Evolutionary conservation across 2,797 vertebrate species (phyloP), one percentile per base, ranked within the genome.

Genomic region (Microchirus variegatus): DNA sequence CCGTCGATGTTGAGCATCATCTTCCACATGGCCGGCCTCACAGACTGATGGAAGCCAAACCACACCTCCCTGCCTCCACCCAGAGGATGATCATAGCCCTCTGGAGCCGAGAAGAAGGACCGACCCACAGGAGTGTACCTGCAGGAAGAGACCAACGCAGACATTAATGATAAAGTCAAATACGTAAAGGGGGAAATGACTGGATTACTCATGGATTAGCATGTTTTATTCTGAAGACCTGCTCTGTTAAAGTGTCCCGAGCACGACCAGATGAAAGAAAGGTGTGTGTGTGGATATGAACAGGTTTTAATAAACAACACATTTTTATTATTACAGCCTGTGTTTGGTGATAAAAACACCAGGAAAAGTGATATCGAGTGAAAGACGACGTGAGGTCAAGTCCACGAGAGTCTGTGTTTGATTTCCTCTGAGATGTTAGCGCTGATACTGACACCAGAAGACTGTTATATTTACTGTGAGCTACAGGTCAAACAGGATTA

Each of bases 1-100:
- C 98, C 98, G 68, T 99, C 98, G n/a, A 99, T 99, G 88, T 99
- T 99, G 49, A 99, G 95, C 97, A 99, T 98, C 97, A 99, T 99
- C 91, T 99, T 99, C 98, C 98, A 99, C 98, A 99, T 99, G 87
- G 98, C 97, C 63, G 98, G 97, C 17, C 97, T 93, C 71, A 99
- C 97, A 18, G 98, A 99, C 53, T 99, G 98, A 88, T 99, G 98
- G 88, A 99, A 99, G 46, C 97, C 98, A 76, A 99, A 99, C 98
- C 98, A 99, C 58, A 99, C 97, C 91, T 99, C 98, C 86, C 98
- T 94, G 50, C 98, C 98, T 0, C 97, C 97, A 46, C 98, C 98
- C 72, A 99, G 84, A 66, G 98, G 98, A 87, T 99, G 98, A 85
- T 99, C 97, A 10, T 99, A 99, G 59, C 96, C 97, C 93, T 98